A percentile compares a stretch with the other conserved stretches of the same genome.
Conservation (phyloP, 2,888 invertebrate species). For the Acrobasis repandana region DNA sequence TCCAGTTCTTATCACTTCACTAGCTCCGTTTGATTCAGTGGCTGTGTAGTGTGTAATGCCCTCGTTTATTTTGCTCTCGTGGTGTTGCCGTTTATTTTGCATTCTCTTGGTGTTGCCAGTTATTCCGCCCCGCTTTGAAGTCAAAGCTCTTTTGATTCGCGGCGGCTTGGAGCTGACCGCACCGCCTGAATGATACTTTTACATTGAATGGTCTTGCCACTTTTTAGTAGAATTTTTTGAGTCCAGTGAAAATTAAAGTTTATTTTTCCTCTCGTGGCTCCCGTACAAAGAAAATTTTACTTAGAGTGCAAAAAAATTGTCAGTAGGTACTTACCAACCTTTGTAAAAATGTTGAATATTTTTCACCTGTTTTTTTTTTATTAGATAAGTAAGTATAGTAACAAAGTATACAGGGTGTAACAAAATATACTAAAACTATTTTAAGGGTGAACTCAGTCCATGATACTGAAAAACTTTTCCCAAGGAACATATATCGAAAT, state of each 20-base stretch:
- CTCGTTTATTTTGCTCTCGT: slow-evolving; percentile 78
- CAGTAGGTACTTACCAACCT: too few relatives aligned
- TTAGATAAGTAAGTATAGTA: too few relatives aligned
- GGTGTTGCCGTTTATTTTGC: slow-evolving; percentile 44
- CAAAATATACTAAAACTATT: too few relatives aligned
- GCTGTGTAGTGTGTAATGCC: slow-evolving; percentile 78
- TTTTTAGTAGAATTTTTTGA: slow-evolving; percentile 14
- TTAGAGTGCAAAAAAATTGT: background rate
- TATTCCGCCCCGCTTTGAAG: slow-evolving; percentile 75
- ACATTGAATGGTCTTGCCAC: slow-evolving; percentile 54
- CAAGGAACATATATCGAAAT: too few relatives aligned
- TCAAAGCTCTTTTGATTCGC: slow-evolving; percentile 77
- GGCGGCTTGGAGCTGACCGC: slow-evolving; percentile 69
- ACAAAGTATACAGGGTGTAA: too few relatives aligned
- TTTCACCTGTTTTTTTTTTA: too few relatives aligned
- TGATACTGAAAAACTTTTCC: too few relatives aligned
- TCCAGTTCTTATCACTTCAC: slow-evolving; percentile 80
- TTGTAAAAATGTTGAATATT: too few relatives aligned
- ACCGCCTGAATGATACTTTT: slow-evolving; percentile 66
- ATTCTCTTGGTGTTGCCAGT: slow-evolving; percentile 67
- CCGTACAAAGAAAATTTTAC: background rate
- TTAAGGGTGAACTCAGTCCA: too few relatives aligned
- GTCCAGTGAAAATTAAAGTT: slow-evolving; percentile 16
- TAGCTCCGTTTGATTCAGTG: slow-evolving; percentile 79
- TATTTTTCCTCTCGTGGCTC: background rate